Evolutionary conservation across 2,888 invertebrate species (phyloP).

Genomic region (Drosophila meridionalis): DNA sequence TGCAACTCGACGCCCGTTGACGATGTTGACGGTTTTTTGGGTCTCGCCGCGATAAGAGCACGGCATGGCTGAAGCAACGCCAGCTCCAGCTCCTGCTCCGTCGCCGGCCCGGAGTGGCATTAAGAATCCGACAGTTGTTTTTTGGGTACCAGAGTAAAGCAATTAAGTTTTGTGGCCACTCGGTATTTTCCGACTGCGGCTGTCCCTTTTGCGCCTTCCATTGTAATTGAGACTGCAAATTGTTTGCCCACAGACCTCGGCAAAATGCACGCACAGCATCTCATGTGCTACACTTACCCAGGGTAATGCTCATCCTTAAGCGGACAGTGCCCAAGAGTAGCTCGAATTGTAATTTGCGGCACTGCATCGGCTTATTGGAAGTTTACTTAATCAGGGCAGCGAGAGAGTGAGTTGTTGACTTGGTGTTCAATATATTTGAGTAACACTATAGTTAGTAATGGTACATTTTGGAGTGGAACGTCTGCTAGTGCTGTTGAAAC

Average conservation of each 20-base stretch:
- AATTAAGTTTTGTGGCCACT: constrained; percentile 74
- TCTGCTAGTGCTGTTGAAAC: neutral
- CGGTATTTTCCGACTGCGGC: constrained; percentile 64
- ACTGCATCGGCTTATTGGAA: neutral
- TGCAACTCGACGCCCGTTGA: constrained; percentile 53
- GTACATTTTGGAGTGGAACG: neutral
- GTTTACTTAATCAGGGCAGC: neutral
- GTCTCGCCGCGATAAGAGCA: constrained; percentile 68
- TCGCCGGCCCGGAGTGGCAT: constrained; percentile 35
- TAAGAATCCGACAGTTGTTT: constrained; percentile 66
- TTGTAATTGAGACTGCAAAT: constrained; percentile 59
- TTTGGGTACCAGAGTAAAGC: constrained; percentile 59
- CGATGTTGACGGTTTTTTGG: constrained; percentile 66
- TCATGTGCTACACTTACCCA: constrained; percentile 51
- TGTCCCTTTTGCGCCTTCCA: constrained; percentile 39
- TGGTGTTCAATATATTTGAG: neutral
- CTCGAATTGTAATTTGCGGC: neutral
- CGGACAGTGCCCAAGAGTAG: neutral
- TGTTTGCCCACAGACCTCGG: constrained; percentile 39
- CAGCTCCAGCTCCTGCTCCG: neutral
- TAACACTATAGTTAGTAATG: neutral
- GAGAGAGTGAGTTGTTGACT: neutral
- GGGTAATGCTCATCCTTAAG: constrained; percentile 8
- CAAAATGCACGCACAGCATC: constrained; percentile 25
- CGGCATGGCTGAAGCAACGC: constrained; percentile 9